Evolutionary conservation across 2,888 invertebrate genomes (phyloP).

Genomic region (Nycteola revayana): DNA sequence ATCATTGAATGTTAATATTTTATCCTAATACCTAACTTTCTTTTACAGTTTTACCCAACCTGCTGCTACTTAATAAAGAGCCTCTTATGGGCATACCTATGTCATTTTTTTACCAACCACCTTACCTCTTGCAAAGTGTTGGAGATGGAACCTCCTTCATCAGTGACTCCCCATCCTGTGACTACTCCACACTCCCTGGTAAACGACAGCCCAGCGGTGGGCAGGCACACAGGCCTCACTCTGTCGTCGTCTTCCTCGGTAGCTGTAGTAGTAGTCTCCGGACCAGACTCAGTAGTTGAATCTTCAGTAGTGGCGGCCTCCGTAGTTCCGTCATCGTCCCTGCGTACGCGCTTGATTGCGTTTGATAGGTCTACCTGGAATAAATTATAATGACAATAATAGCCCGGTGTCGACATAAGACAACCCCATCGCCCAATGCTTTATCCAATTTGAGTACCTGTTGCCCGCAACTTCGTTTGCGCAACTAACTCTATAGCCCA

Average conservation of each 20-base stretch:
- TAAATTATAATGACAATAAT: no score
- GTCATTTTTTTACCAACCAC: no score
- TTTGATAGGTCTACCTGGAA: conserved; percentile 63
- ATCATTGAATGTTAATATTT: no score
- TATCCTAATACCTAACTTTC: no score
- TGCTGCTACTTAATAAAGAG: no score
- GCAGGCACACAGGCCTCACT: conserved; percentile 90
- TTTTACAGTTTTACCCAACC: no score
- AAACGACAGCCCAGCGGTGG: conserved; percentile 81
- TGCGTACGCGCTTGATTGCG: conserved; percentile 53
- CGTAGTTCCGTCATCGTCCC: conserved; percentile 16
- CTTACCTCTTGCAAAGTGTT: conserved; percentile 87
- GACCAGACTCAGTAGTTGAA: background rate
- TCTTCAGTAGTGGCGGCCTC: conserved; percentile 9
- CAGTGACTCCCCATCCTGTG: conserved; percentile 90
- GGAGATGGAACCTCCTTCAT: conserved; percentile 86
- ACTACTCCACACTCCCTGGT: conserved; percentile 82
- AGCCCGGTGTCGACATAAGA: no score
- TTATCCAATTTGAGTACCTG: no score
- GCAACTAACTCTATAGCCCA: no score
- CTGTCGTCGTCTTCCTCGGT: conserved; percentile 53
- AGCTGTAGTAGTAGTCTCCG: conserved; percentile 2
- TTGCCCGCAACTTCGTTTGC: no score
- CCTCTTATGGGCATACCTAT: no score
- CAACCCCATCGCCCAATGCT: no score